Evolutionary conservation across 2,113 vertebrate genomes (phyloP).

Genomic region (Pachyramphus minor): DNA sequence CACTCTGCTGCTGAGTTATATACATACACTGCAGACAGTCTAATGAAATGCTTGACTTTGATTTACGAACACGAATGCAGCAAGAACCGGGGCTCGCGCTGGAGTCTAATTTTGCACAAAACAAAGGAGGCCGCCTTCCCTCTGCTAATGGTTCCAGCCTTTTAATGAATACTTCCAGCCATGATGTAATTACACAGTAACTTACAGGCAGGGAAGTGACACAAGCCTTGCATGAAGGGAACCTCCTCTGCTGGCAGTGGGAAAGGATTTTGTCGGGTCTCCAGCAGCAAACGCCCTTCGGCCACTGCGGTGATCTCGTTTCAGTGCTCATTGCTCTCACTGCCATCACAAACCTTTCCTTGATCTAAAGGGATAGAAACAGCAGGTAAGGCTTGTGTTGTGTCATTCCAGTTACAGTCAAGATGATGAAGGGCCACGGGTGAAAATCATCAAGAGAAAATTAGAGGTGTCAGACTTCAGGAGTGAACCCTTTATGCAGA

Average conservation of each 20-base stretch:
- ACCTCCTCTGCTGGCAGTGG: constrained; percentile 1
- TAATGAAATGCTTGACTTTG: constrained; percentile 66
- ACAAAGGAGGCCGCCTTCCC: constrained; percentile 26
- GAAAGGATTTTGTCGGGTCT: background rate
- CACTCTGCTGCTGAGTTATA: constrained; percentile 54
- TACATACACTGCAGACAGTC: constrained; percentile 42
- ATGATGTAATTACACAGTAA: constrained; percentile 39
- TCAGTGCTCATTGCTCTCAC: background rate
- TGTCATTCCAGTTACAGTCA: background rate
- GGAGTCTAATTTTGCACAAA: constrained; percentile 22
- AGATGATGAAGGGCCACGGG: background rate
- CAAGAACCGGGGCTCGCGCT: background rate
- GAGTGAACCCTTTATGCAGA: background rate
- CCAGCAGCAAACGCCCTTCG: background rate
- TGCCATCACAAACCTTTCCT: background rate
- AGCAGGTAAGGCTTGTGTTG: background rate
- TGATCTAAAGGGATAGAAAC: constrained; percentile 19
- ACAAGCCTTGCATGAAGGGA: background rate
- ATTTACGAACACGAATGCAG: constrained; percentile 44
- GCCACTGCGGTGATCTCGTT: background rate
- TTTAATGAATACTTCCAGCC: constrained; percentile 22
- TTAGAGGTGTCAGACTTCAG: background rate
- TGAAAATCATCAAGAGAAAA: constrained; percentile 13
- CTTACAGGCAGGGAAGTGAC: background rate
- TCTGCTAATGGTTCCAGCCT: constrained; percentile 32